Percentiles rank a stretch among this genome's conserved stretches.
phyloP scores from a whole-genome alignment of 2,888 invertebrate species.

The Chrysolina americana region DNA sequence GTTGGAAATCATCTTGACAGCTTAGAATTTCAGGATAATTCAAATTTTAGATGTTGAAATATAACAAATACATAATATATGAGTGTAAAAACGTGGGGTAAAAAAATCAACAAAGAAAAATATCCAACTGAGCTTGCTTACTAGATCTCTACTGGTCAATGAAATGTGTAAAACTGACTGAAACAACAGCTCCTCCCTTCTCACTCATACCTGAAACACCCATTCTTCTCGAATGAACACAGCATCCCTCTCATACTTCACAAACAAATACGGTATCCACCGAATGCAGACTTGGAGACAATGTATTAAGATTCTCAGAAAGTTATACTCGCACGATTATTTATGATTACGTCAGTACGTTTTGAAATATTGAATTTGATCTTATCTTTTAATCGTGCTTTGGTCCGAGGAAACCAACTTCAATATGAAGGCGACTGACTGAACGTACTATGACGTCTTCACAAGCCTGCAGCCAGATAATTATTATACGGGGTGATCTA shows the following conservation, averaged over 20 bases:
- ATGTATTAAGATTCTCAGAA: conserved; percentile 65
- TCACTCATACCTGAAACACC: no score
- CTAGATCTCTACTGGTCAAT: no score
- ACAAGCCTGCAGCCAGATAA: conserved; percentile 23
- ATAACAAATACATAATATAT: no score
- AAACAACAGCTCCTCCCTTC: no score
- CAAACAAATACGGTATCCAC: conserved; percentile 10
- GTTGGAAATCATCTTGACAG: no score
- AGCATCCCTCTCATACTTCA: neutral
- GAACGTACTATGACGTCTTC: conserved; percentile 30
- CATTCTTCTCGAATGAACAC: no score
- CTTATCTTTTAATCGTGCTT: conserved; percentile 60
- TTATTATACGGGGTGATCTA: conserved; percentile 22
- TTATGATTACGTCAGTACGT: conserved; percentile 60
- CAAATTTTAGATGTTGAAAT: no score
- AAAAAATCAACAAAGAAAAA: no score
- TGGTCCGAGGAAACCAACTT: conserved; percentile 28
- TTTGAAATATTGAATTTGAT: conserved; percentile 64
- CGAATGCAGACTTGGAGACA: conserved; percentile 46
- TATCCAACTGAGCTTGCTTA: no score
- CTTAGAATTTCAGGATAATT: no score
- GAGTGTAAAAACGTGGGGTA: no score
- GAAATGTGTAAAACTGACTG: no score
- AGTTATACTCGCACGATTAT: conserved; percentile 63
- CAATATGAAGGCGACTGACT: conserved; percentile 36